Conservation (phyloP, 2,797 vertebrate species). For the Limosa lapponica region DNA sequence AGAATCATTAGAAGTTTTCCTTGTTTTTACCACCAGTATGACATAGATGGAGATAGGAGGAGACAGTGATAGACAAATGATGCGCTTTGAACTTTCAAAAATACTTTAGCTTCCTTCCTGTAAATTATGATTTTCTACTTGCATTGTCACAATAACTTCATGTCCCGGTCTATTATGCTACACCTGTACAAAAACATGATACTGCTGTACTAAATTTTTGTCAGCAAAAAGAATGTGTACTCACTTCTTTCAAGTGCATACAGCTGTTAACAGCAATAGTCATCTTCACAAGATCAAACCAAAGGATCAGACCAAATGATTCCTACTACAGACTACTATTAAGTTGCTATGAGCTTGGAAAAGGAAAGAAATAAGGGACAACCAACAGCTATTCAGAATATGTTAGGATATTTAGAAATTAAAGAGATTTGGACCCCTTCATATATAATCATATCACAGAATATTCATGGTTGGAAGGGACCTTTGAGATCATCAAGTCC, state of each 20-base stretch:
- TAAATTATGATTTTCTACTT: background rate
- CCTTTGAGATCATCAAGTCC: too few relatives aligned
- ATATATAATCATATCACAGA: fast-evolving
- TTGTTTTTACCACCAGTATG: background rate
- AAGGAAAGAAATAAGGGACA: background rate
- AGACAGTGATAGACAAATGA: background rate
- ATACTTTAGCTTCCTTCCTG: background rate
- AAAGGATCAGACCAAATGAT: background rate
- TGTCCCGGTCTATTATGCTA: background rate
- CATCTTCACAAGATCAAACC: background rate
- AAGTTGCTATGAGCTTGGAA: background rate
- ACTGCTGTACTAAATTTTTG: background rate
- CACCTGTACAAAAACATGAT: background rate
- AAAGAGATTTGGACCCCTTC: background rate
- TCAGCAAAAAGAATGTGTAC: background rate
- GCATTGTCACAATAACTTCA: background rate
- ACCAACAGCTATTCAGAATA: background rate
- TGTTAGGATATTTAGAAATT: background rate
- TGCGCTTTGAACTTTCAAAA: background rate
- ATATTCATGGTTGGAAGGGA: too few relatives aligned
- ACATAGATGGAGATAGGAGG: background rate
- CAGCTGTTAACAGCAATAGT: background rate
- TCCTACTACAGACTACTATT: background rate
- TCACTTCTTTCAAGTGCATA: background rate
- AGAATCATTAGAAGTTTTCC: background rate